phyloP scores from a whole-genome alignment of 2,888 invertebrate species.

The Drosophila mercatorum region DNA sequence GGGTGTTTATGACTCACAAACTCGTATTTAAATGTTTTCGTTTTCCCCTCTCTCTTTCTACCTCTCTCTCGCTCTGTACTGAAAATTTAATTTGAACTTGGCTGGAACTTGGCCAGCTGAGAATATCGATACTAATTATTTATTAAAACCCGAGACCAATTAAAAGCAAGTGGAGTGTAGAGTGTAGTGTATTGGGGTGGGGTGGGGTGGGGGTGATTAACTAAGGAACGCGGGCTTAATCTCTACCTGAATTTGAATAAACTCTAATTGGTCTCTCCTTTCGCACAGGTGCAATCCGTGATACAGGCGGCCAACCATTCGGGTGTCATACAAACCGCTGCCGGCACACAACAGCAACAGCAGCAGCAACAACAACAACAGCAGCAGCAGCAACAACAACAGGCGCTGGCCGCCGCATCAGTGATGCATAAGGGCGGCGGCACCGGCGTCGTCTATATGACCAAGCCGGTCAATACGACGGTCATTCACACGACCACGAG shows the following conservation, averaged over 20 bases:
- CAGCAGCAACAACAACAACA: slow-evolving; percentile 85
- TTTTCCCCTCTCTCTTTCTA: background rate
- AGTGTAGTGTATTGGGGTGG: too few species aligned
- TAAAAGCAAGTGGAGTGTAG: background rate
- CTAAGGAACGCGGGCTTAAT: background rate
- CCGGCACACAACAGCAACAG: slow-evolving; percentile 87
- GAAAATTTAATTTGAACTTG: background rate
- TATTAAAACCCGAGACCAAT: slow-evolving; percentile 6
- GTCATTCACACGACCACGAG: slow-evolving; percentile 97
- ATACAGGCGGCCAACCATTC: slow-evolving; percentile 98
- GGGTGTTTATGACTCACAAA: background rate
- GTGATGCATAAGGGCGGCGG: slow-evolving; percentile 89
- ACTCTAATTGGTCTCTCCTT: slow-evolving; percentile 2
- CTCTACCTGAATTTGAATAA: background rate
- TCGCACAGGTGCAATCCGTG: slow-evolving; percentile 93
- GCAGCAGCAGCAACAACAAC: slow-evolving; percentile 78
- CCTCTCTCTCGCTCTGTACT: background rate
- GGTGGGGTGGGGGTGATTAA: background rate
- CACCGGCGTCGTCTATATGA: slow-evolving; percentile 89
- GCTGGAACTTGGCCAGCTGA: slow-evolving; percentile 3
- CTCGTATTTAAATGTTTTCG: slow-evolving; percentile 2
- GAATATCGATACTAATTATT: slow-evolving; percentile 2
- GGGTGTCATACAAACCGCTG: slow-evolving; percentile 97
- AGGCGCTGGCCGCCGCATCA: slow-evolving; percentile 87
- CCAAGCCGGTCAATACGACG: slow-evolving; percentile 91